Conservation (phyloP, 2,797 vertebrate species). For the Peromyscus nudipes region DNA sequence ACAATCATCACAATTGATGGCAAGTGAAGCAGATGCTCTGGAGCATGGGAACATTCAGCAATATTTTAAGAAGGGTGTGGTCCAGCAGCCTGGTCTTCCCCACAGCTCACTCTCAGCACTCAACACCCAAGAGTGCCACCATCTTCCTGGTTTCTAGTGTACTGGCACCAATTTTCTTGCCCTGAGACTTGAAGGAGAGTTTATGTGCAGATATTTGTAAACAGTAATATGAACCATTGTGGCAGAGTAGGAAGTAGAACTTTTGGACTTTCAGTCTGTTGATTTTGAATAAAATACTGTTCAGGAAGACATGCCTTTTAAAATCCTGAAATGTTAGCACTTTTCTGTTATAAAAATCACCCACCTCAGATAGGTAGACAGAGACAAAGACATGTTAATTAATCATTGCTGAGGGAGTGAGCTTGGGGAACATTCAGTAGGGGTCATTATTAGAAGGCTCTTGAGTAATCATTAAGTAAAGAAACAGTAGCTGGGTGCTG, state of each 20-base stretch:
- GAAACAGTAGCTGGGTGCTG: not conserved
- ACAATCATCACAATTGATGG: too few relatives aligned
- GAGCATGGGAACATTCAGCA: too few relatives aligned
- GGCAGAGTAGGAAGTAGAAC: constrained; percentile 23
- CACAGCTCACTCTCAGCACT: not conserved
- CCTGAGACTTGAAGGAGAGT: not conserved
- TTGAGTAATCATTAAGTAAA: constrained; percentile 13
- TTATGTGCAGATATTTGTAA: constrained; percentile 42
- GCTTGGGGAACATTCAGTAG: not conserved
- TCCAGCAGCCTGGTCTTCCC: not conserved
- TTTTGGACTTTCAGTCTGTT: constrained; percentile 52
- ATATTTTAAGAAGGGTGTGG: too few relatives aligned
- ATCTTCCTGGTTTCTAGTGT: not conserved
- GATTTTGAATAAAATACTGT: constrained; percentile 38
- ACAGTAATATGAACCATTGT: not conserved
- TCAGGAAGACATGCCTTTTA: constrained; percentile 33
- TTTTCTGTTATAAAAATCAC: constrained; percentile 51
- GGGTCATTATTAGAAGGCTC: not conserved
- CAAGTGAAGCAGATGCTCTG: too few relatives aligned
- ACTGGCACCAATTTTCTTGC: not conserved
- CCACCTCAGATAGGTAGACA: not conserved
- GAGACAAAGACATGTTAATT: not conserved
- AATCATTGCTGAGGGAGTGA: not conserved
- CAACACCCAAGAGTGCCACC: not conserved
- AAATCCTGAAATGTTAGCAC: not conserved